Percentiles rank a stretch among this genome's conserved stretches.
These are phyloP conservation scores for Oenanthe melanoleuca DNA, from an alignment of 2,113 vertebrate genomes.

Conservation along the genomic window DNA sequence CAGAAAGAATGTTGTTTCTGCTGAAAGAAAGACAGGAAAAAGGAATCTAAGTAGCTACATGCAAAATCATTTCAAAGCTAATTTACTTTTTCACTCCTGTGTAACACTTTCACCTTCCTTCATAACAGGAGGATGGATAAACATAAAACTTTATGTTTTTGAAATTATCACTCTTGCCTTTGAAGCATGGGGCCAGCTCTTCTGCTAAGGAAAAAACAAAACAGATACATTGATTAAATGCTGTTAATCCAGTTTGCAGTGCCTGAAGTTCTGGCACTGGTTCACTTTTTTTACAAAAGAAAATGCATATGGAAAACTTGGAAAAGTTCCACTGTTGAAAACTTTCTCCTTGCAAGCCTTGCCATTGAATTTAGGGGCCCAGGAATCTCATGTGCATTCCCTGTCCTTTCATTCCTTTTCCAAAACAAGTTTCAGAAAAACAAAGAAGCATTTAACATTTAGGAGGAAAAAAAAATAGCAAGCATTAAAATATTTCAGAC, in stretches of 20 bases:
- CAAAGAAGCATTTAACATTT: background rate
- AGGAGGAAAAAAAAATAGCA: background rate
- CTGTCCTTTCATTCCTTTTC: background rate
- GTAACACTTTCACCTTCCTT: background rate
- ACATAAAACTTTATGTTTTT: slow-evolving; percentile 26
- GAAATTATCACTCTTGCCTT: slow-evolving; percentile 13
- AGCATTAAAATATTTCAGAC: background rate
- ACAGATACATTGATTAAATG: background rate
- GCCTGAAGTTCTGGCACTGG: background rate
- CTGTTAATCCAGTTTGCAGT: background rate
- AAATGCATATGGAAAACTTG: background rate
- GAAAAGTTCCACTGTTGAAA: background rate
- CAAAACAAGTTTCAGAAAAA: background rate
- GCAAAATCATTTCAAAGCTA: background rate
- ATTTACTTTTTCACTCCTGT: background rate
- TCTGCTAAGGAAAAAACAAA: background rate
- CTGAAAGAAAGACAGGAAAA: background rate
- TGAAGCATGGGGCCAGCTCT: background rate
- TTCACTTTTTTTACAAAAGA: background rate
- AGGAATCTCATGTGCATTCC: background rate
- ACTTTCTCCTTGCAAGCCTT: background rate
- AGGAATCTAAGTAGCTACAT: background rate
- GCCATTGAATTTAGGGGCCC: background rate
- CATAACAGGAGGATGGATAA: background rate
- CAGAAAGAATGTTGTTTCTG: background rate